Base-by-base conservation (phyloP, 1,140 invertebrate species). In the Sycophaga agraensis region DNA sequence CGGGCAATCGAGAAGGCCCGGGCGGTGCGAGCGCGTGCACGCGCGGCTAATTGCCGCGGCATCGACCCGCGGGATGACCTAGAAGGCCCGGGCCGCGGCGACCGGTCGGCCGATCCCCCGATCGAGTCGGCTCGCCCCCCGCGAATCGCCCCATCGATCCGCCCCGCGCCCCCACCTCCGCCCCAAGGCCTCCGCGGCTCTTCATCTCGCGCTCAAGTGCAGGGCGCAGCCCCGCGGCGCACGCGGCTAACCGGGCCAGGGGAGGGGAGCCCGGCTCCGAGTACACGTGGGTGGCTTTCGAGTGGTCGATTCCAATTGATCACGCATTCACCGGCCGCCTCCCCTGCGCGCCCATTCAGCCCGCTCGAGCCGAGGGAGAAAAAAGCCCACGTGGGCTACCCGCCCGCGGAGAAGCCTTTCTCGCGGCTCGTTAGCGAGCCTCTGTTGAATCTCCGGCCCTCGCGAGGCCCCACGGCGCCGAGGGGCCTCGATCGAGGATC, bases 301-400 rank as follows among this genome's bases (percentile, higher is more conserved):
- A 66, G 64, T 66, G 64, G 64, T 66, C 40, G 63, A 66, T 65
- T 60, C 40, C 66, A 55, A 66, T 66, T 68, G 67, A 68, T 68
- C 67, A 64, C 65, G 57, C 54, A 65, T 55, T 65, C 56, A 28
- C 31, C 16, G 24, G 16, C 11, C 55, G 12, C 50, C 7, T n/a
- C 19, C 17, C 19, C 34, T 26, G 26, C 19, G 39, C 24, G 51
- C 39, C 16, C 39, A 42, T 12, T 28, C 21, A 6, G 0, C 12
- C 26, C 24, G 11, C 2, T 12, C 21, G n/a, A 4, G 22, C 17
- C 8, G 28, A 49, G 5, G 3, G 11, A 37, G 37, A 11, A 37
- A 31, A 45, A 45, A 31, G 3, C 22, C 51, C 8, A 7, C 21
- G n/a, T n/a, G n/a, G n/a, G n/a, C n/a, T n/a, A n/a, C n/a, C n/a